Evolutionary conservation across 2,113 vertebrate genomes (phyloP), one percentile per base, ranked within the genome.

Genomic region (Oryzias melastigma): DNA sequence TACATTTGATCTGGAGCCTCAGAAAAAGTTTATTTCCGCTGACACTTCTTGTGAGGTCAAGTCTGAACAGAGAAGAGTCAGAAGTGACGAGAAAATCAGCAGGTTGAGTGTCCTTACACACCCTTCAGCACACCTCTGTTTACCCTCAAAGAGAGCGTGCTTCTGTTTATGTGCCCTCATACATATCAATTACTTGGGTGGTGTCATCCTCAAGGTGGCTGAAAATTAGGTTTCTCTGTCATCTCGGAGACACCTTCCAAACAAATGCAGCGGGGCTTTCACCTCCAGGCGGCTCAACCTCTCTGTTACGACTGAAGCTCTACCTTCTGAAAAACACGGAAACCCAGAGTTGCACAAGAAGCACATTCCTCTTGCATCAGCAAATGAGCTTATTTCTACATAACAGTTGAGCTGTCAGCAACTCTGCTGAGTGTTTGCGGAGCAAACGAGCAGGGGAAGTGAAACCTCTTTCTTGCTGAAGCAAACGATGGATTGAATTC

Each of bases 221-320:
- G 76, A 80, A 83, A 88, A 90, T 89, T 51, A 85, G 83, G 66
- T 90, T 83, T 90, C 86, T 87, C 86, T 86, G 86, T 87, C 88
- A 86, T 71, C 68, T 60, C 80, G 80, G 84, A 79, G 77, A 69
- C 66, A 47, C 66, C 62, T 75, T 73, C 78, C 72, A 65, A 74
- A 77, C 68, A 42, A 74, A 82, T 79, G 82, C 70, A 81, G 80
- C 54, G 14, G 46, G 7, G 71, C 54, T 69, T 84, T 88, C 81
- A 68, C 74, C 86, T 80, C 65, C 53, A 45, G 81, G 79, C 68
- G 51, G 61, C 68, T 71, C 35, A 76, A 63, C 52, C 63, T 62
- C 63, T 46, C 40, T 46, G 46, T 71, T 65, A 58, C 52, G 71
- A 62, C 1, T 8, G 64, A 80, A 86, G 72, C 77, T 58, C 80